phyloP scores from a whole-genome alignment of 2,888 invertebrate genomes.

The Nezara viridula region DNA sequence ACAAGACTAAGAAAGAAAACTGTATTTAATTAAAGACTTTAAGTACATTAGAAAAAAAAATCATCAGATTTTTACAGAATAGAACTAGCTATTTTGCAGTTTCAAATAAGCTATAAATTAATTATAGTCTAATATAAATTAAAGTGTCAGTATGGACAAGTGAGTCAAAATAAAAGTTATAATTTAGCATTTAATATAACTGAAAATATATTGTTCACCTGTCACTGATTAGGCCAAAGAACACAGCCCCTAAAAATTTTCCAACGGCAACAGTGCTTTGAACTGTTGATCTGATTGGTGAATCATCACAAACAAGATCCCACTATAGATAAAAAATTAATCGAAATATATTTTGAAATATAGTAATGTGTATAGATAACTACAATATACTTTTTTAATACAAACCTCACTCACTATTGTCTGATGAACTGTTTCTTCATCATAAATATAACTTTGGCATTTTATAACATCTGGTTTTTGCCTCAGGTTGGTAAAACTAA shows the following conservation, averaged over 20 bases:
- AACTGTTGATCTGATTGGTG: slow-evolving; percentile 71
- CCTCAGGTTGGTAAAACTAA: slow-evolving; percentile 67
- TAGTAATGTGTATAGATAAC: neutral
- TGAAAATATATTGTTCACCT: slow-evolving; percentile 65
- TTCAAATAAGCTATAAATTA: no score
- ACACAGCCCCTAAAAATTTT: slow-evolving; percentile 72
- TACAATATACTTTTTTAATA: neutral
- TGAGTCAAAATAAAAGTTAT: neutral
- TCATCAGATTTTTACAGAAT: no score
- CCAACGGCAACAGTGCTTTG: slow-evolving; percentile 73
- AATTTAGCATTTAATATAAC: neutral
- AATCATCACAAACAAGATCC: no score
- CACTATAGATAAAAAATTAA: slow-evolving; percentile 69
- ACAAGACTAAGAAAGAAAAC: no score
- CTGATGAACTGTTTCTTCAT: slow-evolving; percentile 67
- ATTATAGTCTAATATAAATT: no score
- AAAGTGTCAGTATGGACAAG: no score
- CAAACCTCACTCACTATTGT: slow-evolving; percentile 65
- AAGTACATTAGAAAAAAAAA: no score
- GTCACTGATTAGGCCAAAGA: slow-evolving; percentile 68
- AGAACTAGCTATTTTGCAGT: no score
- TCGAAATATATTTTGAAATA: neutral
- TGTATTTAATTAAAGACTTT: no score
- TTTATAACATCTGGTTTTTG: slow-evolving; percentile 67
- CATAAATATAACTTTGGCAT: slow-evolving; percentile 68